phyloP scores from a whole-genome alignment of 1,140 invertebrate genomes.

The Drosophila lini region DNA sequence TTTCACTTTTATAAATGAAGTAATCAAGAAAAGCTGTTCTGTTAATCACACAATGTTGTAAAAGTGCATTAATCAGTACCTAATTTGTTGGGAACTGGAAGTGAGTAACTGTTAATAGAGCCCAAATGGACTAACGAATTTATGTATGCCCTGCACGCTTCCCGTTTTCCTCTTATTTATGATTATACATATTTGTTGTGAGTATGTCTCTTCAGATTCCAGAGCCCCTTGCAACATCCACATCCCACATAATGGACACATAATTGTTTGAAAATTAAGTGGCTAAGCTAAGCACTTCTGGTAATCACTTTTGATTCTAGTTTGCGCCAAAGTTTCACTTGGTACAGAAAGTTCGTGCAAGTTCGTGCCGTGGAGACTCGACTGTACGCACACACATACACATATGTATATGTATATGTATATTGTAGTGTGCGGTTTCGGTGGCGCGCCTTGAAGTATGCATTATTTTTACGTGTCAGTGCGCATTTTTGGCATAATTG shows the following conservation, averaged over 20 bases:
- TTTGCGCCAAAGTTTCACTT: slow-evolving; percentile 2
- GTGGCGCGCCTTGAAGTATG: slow-evolving; percentile 77
- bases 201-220: neutral
- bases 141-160: slow-evolving; percentile 10
- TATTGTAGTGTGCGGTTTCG: slow-evolving; percentile 47
- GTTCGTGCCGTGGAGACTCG: slow-evolving; percentile 4
- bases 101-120: slow-evolving; percentile 6
- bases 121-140: slow-evolving; percentile 1
- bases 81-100: neutral
- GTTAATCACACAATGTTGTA: neutral
- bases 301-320: slow-evolving; percentile 18
- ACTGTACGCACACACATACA: neutral
- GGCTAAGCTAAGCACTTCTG: slow-evolving; percentile 9
- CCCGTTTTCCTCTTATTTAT: neutral
- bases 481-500: slow-evolving; percentile 82
- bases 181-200: neutral
- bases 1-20: neutral
- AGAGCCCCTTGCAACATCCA: neutral
- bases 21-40: too few relatives aligned
- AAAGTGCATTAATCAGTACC: slow-evolving; percentile 1
- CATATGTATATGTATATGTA: neutral
- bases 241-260: slow-evolving; percentile 11
- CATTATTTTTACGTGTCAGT: slow-evolving; percentile 83
- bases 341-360: neutral
- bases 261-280: slow-evolving; percentile 20